phyloP scores from a whole-genome alignment of 2,113 vertebrate genomes.

The Oreotrochilus melanogaster region DNA sequence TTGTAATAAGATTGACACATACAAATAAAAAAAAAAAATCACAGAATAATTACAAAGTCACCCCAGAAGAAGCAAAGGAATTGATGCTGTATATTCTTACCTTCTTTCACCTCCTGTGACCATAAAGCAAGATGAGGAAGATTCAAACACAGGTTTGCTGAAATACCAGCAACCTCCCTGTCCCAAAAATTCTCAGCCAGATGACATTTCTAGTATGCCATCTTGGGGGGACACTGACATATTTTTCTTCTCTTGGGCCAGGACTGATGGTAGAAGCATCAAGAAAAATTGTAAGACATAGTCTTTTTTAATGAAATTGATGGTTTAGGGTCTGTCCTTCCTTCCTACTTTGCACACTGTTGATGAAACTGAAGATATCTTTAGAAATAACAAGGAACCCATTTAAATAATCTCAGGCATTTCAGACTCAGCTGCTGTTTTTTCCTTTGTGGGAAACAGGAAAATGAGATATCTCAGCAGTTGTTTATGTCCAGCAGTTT shows the following conservation, averaged over 20 bases:
- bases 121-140: not conserved
- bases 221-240: not conserved
- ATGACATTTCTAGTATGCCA: not conserved
- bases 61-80: not conserved
- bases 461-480: constrained; percentile 60
- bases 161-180: not conserved
- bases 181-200: not conserved
- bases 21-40: constrained; percentile 13
- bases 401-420: not conserved
- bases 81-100: not conserved
- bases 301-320: not conserved
- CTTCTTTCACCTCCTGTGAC: not conserved
- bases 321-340: not conserved
- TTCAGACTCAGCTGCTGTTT: constrained; percentile 55
- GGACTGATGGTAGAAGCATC: not conserved
- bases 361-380: not conserved
- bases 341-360: not conserved
- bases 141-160: not conserved
- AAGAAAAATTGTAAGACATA: not conserved
- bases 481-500: constrained; percentile 37
- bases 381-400: constrained; percentile 28
- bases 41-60: not conserved
- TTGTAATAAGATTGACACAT: not conserved
- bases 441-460: constrained; percentile 64
- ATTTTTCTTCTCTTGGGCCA: not conserved